These are phyloP conservation scores for Nerophis lumbriciformis DNA, from an alignment of 2,113 vertebrate genomes.

Conservation along the genomic window DNA sequence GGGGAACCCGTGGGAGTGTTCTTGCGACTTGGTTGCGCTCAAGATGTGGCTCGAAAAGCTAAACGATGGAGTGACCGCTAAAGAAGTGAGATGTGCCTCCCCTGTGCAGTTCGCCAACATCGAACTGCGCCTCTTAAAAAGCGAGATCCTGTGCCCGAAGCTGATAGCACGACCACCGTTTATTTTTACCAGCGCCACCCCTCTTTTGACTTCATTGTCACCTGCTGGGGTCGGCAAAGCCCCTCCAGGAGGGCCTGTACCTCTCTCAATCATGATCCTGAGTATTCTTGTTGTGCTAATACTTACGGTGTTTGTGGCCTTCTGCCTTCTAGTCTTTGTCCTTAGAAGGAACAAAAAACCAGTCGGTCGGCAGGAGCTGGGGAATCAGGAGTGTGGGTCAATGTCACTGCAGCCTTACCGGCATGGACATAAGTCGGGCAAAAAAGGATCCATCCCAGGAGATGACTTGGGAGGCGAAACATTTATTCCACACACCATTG, in stretches of 20 bases:
- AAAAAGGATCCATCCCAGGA: slow-evolving; percentile 70
- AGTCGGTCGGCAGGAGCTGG: slow-evolving; percentile 83
- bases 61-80: slow-evolving; percentile 85
- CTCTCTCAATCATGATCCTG: slow-evolving; percentile 93
- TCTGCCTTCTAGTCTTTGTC: slow-evolving; percentile 95
- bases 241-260: slow-evolving; percentile 89
- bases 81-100: slow-evolving; percentile 89
- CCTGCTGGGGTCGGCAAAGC: slow-evolving; percentile 83
- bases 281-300: slow-evolving; percentile 97
- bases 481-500: slow-evolving; percentile 96
- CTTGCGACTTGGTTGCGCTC: slow-evolving; percentile 92
- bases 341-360: slow-evolving; percentile 93
- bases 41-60: slow-evolving; percentile 96
- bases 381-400: slow-evolving; percentile 85
- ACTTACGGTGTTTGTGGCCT: slow-evolving; percentile 95
- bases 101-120: slow-evolving; percentile 93
- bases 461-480: slow-evolving; percentile 85
- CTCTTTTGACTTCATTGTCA: slow-evolving; percentile 77
- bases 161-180: slow-evolving; percentile 85
- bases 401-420: slow-evolving; percentile 89
- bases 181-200: slow-evolving; percentile 79
- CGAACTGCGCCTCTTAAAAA: slow-evolving; percentile 91
- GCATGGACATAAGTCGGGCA: slow-evolving; percentile 83
- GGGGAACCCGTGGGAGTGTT: slow-evolving; percentile 97
- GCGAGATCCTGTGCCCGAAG: slow-evolving; percentile 92